These are phyloP conservation scores for Meandrusa payeni DNA, from an alignment of 2,888 invertebrate genomes.

Conservation along the genomic window DNA sequence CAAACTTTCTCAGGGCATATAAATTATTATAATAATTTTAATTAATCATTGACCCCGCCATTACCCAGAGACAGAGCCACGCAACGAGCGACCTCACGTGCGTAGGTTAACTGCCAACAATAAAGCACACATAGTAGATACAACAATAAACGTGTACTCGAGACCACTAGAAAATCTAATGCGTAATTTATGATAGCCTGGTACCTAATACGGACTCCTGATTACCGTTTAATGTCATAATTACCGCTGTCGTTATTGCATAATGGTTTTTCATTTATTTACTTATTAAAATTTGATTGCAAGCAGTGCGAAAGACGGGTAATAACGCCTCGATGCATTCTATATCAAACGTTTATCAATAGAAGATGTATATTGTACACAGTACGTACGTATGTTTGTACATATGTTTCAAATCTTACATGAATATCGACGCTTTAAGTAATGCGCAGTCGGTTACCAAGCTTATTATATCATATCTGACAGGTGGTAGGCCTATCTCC, in stretches of 20 bases:
- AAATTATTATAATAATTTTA: slow-evolving; percentile 18
- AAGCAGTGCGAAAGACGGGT: no score
- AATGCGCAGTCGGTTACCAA: no score
- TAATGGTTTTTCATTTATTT: not conserved
- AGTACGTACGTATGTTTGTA: no score
- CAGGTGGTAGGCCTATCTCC: no score
- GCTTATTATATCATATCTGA: no score
- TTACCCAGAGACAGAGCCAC: slow-evolving; percentile 4
- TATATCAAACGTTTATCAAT: no score
- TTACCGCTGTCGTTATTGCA: not conserved
- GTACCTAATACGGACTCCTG: slow-evolving; percentile 6
- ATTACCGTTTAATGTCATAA: slow-evolving; percentile 8
- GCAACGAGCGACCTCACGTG: slow-evolving; percentile 23
- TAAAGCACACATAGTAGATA: slow-evolving; percentile 15
- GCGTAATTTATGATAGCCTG: slow-evolving; percentile 11
- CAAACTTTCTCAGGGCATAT: not conserved
- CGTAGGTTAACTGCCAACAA: slow-evolving; percentile 22
- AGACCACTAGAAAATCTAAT: slow-evolving; percentile 10
- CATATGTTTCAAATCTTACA: no score
- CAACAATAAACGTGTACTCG: slow-evolving; percentile 17
- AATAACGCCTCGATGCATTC: no score
- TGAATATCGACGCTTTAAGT: no score
- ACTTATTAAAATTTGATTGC: no score
- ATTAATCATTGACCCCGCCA: slow-evolving; percentile 16
- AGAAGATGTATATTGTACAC: no score